phyloP scores from a whole-genome alignment of 2,888 invertebrate genomes.

The Bembecia ichneumoniformis region DNA sequence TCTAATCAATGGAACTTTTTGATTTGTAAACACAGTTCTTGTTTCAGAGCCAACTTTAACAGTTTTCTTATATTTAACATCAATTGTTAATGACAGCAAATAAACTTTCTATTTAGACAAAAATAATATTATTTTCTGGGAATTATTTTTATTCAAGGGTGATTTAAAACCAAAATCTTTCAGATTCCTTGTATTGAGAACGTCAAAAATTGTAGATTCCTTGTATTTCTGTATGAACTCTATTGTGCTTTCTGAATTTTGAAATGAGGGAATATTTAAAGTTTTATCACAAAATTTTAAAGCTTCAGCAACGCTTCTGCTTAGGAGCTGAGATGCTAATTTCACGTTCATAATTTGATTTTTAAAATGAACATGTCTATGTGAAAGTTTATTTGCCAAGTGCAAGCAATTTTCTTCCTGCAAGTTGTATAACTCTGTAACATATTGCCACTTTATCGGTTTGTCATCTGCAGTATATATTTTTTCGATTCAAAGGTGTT shows the following conservation, averaged over 20 bases:
- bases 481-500: slow-evolving; percentile 2
- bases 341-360: not conserved
- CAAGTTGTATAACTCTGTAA: no score
- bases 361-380: not conserved
- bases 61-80: no score
- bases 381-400: not conserved
- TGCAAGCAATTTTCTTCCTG: not conserved
- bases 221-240: not conserved
- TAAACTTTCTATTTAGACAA: no score
- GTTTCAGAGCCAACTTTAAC: no score
- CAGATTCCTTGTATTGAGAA: not conserved
- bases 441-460: no score
- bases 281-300: not conserved
- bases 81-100: no score
- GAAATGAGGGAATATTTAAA: not conserved
- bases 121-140: not conserved
- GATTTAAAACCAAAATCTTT: not conserved
- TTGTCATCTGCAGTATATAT: no score
- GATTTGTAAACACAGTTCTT: no score
- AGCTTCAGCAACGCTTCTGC: not conserved
- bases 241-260: not conserved
- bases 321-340: not conserved
- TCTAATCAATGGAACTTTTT: no score
- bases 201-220: not conserved
- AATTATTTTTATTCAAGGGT: not conserved